A percentile compares a stretch with the other conserved stretches of the same genome.
Conservation (phyloP, 2,888 invertebrate genomes). For the Shargacucullia verbasci region DNA sequence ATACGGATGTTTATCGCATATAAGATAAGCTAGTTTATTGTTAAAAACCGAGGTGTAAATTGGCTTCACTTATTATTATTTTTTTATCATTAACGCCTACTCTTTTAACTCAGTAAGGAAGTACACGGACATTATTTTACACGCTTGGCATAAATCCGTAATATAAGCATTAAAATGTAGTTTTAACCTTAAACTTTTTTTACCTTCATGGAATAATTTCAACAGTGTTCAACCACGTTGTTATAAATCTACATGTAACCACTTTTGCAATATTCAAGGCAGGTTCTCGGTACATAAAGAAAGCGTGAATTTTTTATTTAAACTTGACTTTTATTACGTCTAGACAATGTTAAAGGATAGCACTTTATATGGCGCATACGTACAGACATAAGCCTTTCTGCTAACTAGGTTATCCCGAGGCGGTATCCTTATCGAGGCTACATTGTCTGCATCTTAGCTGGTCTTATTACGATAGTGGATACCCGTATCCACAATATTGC, state of each 20-base stretch:
- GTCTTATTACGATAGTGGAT: slow-evolving; percentile 72
- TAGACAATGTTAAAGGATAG: slow-evolving; percentile 45
- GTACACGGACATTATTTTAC: slow-evolving; percentile 12
- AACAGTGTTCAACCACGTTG: slow-evolving; percentile 6
- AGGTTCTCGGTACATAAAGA: slow-evolving; percentile 12
- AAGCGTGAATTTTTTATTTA: slow-evolving; percentile 13
- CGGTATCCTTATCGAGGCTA: slow-evolving; percentile 69
- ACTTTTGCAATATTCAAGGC: not conserved
- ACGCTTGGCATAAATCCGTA: slow-evolving; percentile 1
- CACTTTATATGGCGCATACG: slow-evolving; percentile 17
- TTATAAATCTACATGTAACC: not conserved
- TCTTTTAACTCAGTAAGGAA: slow-evolving; percentile 30
- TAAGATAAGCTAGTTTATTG: slow-evolving; percentile 19
- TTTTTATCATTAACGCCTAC: slow-evolving; percentile 32
- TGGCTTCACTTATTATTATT: slow-evolving; percentile 10
- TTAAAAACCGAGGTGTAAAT: slow-evolving; percentile 8
- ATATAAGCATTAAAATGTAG: slow-evolving; percentile 7
- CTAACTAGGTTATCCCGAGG: slow-evolving; percentile 68
- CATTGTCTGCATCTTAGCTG: slow-evolving; percentile 77
- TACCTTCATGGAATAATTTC: slow-evolving; percentile 11
- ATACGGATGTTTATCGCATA: slow-evolving; percentile 26
- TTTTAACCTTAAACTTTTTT: slow-evolving; percentile 8
- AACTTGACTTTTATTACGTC: slow-evolving; percentile 36
- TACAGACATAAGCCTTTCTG: slow-evolving; percentile 57
- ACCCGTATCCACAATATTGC: slow-evolving; percentile 14